A percentile compares a stretch with the other conserved stretches of the same genome.
Conservation (phyloP, 2,113 vertebrate genomes). For the Oncorhynchus kisutch region DNA sequence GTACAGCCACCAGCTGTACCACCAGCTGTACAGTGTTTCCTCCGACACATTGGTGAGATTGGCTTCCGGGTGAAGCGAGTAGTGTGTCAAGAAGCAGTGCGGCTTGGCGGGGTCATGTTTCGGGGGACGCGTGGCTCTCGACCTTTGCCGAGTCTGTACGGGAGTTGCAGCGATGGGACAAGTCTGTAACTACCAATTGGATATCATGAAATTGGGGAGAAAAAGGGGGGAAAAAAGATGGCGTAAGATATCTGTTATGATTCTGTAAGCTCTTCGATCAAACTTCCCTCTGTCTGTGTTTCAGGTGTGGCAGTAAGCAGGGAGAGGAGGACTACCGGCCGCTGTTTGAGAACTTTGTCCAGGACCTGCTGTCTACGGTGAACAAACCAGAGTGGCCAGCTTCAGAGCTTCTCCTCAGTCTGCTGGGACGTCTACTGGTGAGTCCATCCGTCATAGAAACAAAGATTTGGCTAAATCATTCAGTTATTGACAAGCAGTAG, state of each 20-base stretch:
- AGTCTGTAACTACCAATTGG: too few species aligned
- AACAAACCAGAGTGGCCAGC: conserved; percentile 99
- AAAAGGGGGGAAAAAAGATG: not conserved
- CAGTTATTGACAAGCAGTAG: not conserved
- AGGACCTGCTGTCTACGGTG: conserved; percentile 97
- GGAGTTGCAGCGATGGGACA: too few species aligned
- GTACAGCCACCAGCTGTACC: too few species aligned
- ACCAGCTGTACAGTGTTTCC: too few species aligned
- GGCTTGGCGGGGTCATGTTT: too few species aligned
- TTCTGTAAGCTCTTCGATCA: not conserved
- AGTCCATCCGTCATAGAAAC: conserved; percentile 46
- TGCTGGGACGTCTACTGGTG: conserved; percentile 94
- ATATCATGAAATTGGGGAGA: too few species aligned
- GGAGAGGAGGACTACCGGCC: conserved; percentile 98
- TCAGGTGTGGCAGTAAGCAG: conserved; percentile 97
- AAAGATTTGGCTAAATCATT: not conserved
- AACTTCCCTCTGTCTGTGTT: not conserved
- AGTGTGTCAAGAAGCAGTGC: too few species aligned
- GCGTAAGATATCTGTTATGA: not conserved
- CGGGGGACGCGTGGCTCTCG: too few species aligned
- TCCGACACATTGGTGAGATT: too few species aligned
- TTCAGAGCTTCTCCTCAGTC: conserved; percentile 94
- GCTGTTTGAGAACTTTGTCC: conserved; percentile 98
- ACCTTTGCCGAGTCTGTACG: too few species aligned
- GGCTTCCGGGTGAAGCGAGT: too few species aligned